These are phyloP conservation scores for Whitmania pigra DNA, from an alignment of 1,140 invertebrate species.

Conservation along the genomic window DNA sequence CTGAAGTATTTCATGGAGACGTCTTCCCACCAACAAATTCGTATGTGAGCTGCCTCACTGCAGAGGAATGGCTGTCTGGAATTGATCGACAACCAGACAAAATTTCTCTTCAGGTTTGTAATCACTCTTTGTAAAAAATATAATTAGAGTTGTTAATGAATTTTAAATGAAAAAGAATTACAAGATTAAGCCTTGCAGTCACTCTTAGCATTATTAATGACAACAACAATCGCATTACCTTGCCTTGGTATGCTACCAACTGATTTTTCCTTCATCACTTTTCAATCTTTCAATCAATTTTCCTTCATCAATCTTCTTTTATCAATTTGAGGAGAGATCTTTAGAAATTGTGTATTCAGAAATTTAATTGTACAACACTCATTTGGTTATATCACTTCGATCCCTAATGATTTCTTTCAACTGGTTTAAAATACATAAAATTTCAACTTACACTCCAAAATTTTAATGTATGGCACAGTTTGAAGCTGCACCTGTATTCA, in stretches of 20 bases:
- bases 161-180: conserved; percentile 1
- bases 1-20: conserved; percentile 70
- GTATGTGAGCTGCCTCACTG: conserved; percentile 62
- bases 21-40: conserved; percentile 81
- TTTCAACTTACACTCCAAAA: no score
- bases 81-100: conserved; percentile 65
- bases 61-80: conserved; percentile 74
- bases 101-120: conserved; percentile 60
- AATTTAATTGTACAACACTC: no score
- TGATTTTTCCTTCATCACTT: no score
- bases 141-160: not conserved
- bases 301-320: no score
- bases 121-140: not conserved
- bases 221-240: no score
- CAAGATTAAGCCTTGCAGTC: not conserved
- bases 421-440: no score
- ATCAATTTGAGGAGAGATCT: no score
- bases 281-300: no score
- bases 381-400: not conserved
- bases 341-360: no score
- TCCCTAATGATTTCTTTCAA: no score
- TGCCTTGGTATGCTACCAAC: no score
- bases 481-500: not conserved
- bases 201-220: no score
- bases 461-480: not conserved